These are phyloP conservation scores for Subacronicta megacephala DNA, from an alignment of 2,888 invertebrate genomes.

Conservation along the genomic window DNA sequence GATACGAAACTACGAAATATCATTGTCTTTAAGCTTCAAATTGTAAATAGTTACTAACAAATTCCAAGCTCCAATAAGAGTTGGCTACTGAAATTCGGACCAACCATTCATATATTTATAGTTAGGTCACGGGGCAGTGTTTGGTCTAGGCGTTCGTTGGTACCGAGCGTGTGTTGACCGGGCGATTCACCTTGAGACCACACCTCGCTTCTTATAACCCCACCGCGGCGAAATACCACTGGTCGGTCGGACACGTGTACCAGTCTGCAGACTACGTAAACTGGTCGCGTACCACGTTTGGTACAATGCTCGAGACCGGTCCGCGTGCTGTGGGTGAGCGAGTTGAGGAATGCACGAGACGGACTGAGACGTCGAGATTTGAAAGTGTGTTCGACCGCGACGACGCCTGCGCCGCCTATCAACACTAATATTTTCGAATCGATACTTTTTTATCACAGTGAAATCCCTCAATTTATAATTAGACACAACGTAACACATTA, in stretches of 20 bases:
- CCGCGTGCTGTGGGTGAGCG: constrained; percentile 87
- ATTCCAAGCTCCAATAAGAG: constrained; percentile 56
- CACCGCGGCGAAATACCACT: constrained; percentile 64
- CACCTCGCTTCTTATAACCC: constrained; percentile 81
- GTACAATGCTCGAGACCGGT: constrained; percentile 88
- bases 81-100: constrained; percentile 67
- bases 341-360: constrained; percentile 87
- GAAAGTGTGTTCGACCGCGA: constrained; percentile 78
- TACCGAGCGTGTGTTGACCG: constrained; percentile 85
- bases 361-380: constrained; percentile 81
- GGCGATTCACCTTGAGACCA: constrained; percentile 87
- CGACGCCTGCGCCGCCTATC: constrained; percentile 66
- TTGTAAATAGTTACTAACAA: constrained; percentile 5
- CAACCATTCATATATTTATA: constrained; percentile 71
- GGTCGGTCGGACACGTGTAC: constrained; percentile 63
- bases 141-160: constrained; percentile 85
- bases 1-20: constrained; percentile 6
- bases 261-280: constrained; percentile 68
- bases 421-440: constrained; percentile 67
- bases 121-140: constrained; percentile 81
- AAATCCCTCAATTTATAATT: constrained; percentile 45
- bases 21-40: not conserved
- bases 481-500: constrained; percentile 26
- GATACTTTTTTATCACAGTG: constrained; percentile 54
- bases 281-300: constrained; percentile 76